Conservation (phyloP, 2,797 vertebrate genomes). For the Argentina silus region DNA sequence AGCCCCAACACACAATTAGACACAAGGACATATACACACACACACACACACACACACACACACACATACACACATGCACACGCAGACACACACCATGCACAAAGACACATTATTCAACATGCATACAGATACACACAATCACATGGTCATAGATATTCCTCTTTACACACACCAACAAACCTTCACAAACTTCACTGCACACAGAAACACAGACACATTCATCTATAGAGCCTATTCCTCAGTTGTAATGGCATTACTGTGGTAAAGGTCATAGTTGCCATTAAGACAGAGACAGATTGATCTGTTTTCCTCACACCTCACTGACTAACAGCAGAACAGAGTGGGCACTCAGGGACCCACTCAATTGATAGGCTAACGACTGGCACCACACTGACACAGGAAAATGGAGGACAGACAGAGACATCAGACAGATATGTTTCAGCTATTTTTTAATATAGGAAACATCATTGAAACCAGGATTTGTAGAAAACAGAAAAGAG, state of each 20-base stretch:
- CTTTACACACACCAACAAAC: too few relatives aligned
- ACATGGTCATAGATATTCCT: not conserved
- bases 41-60: conserved; percentile 1
- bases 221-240: not conserved
- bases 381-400: conserved; percentile 2
- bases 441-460: conserved; percentile 15
- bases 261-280: conserved; percentile 13
- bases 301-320: conserved; percentile 22
- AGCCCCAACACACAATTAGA: conserved; percentile 54
- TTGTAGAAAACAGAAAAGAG: conserved; percentile 10
- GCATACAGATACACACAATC: not conserved
- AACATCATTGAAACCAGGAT: conserved; percentile 19
- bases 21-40: conserved; percentile 35
- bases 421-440: not conserved
- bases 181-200: not conserved
- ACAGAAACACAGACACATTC: not conserved
- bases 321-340: not conserved
- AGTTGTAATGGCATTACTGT: not conserved
- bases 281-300: conserved; percentile 8
- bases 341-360: not conserved
- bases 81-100: not conserved
- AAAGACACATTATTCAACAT: not conserved
- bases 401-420: not conserved
- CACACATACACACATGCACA: conserved; percentile 4
- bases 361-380: not conserved